Evolutionary conservation across 2,113 vertebrate species (phyloP).

Genomic region (Labeo rohita): DNA sequence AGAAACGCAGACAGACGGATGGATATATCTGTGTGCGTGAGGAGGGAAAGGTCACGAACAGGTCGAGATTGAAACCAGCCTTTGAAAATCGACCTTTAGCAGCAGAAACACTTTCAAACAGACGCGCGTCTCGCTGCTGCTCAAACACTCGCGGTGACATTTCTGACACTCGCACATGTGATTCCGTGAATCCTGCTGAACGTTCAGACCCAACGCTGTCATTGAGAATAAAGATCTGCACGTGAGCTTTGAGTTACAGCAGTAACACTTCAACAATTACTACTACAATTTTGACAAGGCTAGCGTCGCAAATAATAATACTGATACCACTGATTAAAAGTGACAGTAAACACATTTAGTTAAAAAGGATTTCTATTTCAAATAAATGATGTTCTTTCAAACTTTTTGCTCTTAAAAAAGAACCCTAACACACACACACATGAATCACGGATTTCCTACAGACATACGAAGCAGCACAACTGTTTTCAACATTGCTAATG

Average conservation of each 20-base stretch:
- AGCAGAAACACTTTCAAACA: not conserved
- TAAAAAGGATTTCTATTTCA: too few relatives aligned
- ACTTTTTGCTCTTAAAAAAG: too few relatives aligned
- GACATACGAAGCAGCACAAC: too few relatives aligned
- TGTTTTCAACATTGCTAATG: too few relatives aligned
- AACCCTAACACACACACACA: too few relatives aligned
- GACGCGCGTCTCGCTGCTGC: not conserved
- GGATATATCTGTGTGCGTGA: not conserved
- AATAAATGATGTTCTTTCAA: too few relatives aligned
- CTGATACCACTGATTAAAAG: too few relatives aligned
- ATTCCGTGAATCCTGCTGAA: not conserved
- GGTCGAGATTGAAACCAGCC: not conserved
- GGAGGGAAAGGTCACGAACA: slow-evolving; percentile 13
- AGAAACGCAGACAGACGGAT: not conserved
- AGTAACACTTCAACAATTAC: not conserved
- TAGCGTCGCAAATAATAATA: too few relatives aligned
- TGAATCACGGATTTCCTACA: too few relatives aligned
- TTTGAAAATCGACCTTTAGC: slow-evolving; percentile 30
- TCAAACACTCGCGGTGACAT: slow-evolving; percentile 4
- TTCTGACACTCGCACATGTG: not conserved
- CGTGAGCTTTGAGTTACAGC: not conserved
- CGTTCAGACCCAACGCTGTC: not conserved
- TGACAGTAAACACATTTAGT: too few relatives aligned
- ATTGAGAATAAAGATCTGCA: not conserved
- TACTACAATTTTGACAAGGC: too few relatives aligned